These are phyloP conservation scores for Diplodus sargus DNA, from an alignment of 2,797 vertebrate species.

Conservation along the genomic window DNA sequence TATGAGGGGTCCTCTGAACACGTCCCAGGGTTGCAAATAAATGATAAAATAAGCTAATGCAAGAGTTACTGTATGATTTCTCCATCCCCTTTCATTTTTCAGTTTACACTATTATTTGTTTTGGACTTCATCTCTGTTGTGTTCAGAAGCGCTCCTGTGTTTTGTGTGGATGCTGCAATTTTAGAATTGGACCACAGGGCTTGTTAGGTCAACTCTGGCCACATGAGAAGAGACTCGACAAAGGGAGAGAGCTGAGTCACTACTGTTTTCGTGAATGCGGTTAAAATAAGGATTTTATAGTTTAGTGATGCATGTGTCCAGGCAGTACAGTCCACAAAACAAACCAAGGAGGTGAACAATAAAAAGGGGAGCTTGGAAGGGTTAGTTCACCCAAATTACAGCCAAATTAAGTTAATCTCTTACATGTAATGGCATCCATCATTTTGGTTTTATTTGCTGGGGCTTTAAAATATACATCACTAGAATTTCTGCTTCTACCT, in stretches of 20 bases:
- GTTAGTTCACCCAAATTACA: background rate
- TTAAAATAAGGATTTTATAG: slow-evolving; percentile 38
- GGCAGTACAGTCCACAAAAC: background rate
- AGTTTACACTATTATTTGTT: slow-evolving; percentile 20
- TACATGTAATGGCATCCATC: background rate
- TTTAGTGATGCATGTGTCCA: slow-evolving; percentile 3
- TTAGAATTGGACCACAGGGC: slow-evolving; percentile 37
- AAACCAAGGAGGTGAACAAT: background rate
- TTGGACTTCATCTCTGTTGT: slow-evolving; percentile 6
- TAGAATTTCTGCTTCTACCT: background rate
- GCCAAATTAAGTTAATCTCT: background rate
- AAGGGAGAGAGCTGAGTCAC: slow-evolving; percentile 34
- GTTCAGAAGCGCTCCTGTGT: slow-evolving; percentile 26
- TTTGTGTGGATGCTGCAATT: slow-evolving; percentile 32
- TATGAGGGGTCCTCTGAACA: background rate
- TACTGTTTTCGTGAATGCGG: slow-evolving; percentile 18
- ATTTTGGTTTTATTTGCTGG: background rate
- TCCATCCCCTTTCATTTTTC: background rate
- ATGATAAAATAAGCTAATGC: slow-evolving; percentile 3
- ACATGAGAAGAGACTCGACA: slow-evolving; percentile 30
- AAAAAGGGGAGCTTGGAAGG: background rate
- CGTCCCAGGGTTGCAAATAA: slow-evolving; percentile 21
- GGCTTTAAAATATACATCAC: background rate
- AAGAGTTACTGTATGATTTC: background rate
- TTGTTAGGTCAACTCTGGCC: slow-evolving; percentile 32